phyloP scores from a whole-genome alignment of 2,113 vertebrate species.

The Emydocephalus ijimae region DNA sequence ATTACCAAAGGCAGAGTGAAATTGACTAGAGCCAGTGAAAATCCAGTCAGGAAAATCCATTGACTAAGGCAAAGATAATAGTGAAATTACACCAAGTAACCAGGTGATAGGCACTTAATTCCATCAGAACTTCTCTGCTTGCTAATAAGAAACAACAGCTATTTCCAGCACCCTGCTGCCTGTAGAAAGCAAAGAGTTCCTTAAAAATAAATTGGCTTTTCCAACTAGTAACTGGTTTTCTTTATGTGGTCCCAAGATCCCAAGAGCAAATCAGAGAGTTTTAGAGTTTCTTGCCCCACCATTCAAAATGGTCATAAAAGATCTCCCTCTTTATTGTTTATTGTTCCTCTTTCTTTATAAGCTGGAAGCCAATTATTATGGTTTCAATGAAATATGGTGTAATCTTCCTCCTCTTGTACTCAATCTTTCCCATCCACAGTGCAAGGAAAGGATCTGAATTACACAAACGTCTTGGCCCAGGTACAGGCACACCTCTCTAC shows the following conservation, averaged over 20 bases:
- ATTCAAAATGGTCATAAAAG: not conserved
- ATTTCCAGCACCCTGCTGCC: not conserved
- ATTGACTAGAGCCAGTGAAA: not conserved
- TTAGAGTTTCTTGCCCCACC: not conserved
- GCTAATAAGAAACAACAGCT: not conserved
- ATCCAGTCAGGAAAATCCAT: not conserved
- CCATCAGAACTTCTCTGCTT: not conserved
- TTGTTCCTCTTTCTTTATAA: not conserved
- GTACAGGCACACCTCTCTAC: not conserved
- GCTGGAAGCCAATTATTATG: not conserved
- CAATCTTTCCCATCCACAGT: not conserved
- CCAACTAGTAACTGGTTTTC: not conserved
- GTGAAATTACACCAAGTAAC: not conserved
- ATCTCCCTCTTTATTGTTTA: not conserved
- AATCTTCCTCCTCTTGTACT: not conserved
- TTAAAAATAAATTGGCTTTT: not conserved
- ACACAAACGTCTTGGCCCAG: not conserved
- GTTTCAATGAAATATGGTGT: not conserved
- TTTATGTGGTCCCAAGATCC: not conserved
- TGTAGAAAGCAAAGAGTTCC: not conserved
- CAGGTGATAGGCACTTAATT: not conserved
- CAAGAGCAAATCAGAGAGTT: not conserved
- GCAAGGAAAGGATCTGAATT: not conserved
- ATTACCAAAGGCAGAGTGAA: not conserved
- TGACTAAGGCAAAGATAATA: not conserved